Percentiles rank a stretch among this genome's conserved stretches.
Conservation (phyloP, 2,797 vertebrate species). For the Esox masquinongy region DNA sequence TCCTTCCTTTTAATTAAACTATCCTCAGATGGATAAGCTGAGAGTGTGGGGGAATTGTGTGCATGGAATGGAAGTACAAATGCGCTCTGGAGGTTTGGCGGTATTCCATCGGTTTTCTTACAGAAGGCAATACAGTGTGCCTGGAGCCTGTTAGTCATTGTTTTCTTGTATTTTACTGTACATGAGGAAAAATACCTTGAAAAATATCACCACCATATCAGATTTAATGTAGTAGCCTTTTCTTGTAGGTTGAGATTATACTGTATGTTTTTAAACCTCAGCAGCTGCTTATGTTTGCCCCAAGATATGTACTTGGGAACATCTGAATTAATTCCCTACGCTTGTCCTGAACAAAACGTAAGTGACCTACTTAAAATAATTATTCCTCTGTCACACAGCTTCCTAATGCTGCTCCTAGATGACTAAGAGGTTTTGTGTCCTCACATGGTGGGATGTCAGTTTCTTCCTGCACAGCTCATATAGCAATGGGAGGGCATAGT, state of each 20-base stretch:
- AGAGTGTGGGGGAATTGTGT: conserved; percentile 49
- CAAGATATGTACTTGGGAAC: conserved; percentile 53
- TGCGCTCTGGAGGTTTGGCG: background rate
- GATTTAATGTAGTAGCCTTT: background rate
- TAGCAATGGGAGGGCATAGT: background rate
- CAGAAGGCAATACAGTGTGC: conserved; percentile 23
- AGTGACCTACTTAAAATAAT: conserved; percentile 67
- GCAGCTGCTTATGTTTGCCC: conserved; percentile 33
- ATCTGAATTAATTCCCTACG: conserved; percentile 65
- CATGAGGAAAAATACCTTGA: conserved; percentile 51
- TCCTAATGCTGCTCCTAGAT: conserved; percentile 35
- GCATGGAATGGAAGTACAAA: conserved; percentile 15
- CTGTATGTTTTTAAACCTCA: background rate
- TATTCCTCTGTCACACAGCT: conserved; percentile 41
- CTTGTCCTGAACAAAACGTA: conserved; percentile 64
- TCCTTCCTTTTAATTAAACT: conserved; percentile 60
- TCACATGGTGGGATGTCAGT: background rate
- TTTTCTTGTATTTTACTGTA: conserved; percentile 38
- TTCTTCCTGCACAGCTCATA: background rate
- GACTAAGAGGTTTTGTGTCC: conserved; percentile 12
- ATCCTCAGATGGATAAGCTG: conserved; percentile 44
- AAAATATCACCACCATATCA: conserved; percentile 13
- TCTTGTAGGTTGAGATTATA: background rate
- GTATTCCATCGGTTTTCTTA: background rate
- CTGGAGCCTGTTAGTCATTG: conserved; percentile 20